Percentiles rank a stretch among this genome's conserved stretches.
These are phyloP conservation scores for Malurus alboscapulatus DNA, from an alignment of 2,113 vertebrate genomes.

Conservation along the genomic window DNA sequence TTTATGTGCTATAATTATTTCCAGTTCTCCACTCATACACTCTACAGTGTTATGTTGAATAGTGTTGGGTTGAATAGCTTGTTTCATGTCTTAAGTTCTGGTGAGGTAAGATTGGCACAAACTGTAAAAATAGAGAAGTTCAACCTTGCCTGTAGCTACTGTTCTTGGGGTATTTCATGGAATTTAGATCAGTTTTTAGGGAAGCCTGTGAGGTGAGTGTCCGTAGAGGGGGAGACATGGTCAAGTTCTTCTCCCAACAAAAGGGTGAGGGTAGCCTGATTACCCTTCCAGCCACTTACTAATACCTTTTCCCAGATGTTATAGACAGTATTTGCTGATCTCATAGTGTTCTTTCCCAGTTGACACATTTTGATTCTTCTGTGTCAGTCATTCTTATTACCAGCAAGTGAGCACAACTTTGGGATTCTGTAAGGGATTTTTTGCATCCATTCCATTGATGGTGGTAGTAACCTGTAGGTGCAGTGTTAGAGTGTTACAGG, in stretches of 20 bases:
- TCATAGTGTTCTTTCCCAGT: background rate
- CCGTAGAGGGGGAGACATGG: background rate
- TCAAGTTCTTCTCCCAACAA: background rate
- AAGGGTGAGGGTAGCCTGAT: rapidly evolving
- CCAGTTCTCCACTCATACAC: background rate
- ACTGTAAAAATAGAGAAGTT: background rate
- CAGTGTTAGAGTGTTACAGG: background rate
- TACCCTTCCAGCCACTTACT: background rate
- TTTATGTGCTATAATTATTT: background rate
- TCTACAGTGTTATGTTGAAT: background rate
- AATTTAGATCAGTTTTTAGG: background rate
- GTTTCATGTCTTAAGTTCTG: background rate
- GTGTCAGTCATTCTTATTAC: background rate
- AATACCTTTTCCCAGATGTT: background rate
- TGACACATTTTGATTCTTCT: background rate
- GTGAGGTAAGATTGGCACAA: background rate
- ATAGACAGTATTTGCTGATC: background rate
- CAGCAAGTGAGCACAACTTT: background rate
- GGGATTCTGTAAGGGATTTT: background rate
- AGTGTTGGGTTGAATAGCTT: background rate
- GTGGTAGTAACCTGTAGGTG: background rate
- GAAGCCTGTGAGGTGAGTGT: background rate
- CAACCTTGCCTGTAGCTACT: background rate
- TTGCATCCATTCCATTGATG: background rate
- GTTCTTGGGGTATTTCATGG: background rate